Base-by-base conservation (phyloP, 2,888 invertebrate species). In the Lottia scabra region DNA sequence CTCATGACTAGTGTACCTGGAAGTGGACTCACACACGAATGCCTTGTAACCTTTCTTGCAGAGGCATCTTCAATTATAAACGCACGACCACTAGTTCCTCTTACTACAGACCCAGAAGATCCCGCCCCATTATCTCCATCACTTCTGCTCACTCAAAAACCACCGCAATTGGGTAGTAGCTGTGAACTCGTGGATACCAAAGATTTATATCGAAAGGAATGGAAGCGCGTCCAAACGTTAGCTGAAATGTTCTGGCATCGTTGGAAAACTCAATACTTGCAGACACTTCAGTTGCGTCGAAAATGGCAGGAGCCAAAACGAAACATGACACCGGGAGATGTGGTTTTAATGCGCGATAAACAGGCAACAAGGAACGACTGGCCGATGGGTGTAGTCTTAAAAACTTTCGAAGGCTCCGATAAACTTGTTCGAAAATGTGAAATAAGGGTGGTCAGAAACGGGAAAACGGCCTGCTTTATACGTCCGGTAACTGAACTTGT, bases 21-120 rank as follows among this genome's bases (percentile, higher is more conserved):
- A 6, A 66, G 70, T 26, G 46, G 46, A 3, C 65, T 79, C 12
- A 78, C 77, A 16, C 75, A 78, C 65, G 76, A 75, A 6, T 69
- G 75, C 15, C 48, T 78, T 26, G 43, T 66, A 23, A 79, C 75
- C 12, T 67, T 79, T 0, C 70, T 77, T 71, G 75, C 75, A 23
- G 75, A 79, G 43, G 75, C 73, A 10, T 56, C 48, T 65, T 72
- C 75, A 15, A 76, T 76, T 44, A 68, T 78, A 10, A 76, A 78
- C 46, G 43, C 72, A 4, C 63, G 78, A 63, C 78, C 78, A 8
- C 8, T 48, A n/a, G 19, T 19, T n/a, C 16, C 48, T 6, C 16
- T 48, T 15, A n/a, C 48, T n/a, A 48, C 48, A 48, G 48, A 48
- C 2, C 48, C 48, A 6, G 48, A 48, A 13, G 48, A 16, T n/a